Evolutionary conservation across 2,888 invertebrate species (phyloP).

Genomic region (Sesamia inferens): DNA sequence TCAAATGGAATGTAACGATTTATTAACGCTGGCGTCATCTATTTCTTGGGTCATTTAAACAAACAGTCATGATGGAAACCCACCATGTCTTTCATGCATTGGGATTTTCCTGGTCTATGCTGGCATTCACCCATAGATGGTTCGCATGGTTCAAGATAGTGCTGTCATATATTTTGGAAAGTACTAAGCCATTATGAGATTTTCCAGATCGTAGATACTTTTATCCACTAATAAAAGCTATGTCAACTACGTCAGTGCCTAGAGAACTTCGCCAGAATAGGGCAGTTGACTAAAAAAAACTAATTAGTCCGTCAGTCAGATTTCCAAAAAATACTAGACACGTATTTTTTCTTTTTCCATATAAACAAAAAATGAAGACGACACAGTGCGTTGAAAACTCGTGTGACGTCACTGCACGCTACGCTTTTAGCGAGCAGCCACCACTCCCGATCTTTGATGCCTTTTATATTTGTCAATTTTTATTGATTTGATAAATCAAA

Average conservation of each 20-base stretch:
- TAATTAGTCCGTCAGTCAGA: too few species aligned
- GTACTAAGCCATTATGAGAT: background rate
- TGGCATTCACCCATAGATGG: background rate
- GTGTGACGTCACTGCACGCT: too few species aligned
- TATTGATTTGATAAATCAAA: too few species aligned
- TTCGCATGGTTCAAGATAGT: background rate
- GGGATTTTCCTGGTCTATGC: background rate
- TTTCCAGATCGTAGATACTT: background rate
- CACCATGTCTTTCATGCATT: background rate
- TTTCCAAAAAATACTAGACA: too few species aligned
- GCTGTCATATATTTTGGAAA: background rate
- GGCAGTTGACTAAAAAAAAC: too few species aligned
- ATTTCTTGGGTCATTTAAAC: background rate
- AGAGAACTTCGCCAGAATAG: background rate
- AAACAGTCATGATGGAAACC: background rate
- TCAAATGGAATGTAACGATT: slow-evolving; percentile 18
- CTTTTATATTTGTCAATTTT: too few species aligned
- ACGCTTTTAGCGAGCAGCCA: too few species aligned
- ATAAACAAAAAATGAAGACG: too few species aligned
- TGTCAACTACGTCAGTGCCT: background rate
- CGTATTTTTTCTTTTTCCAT: too few species aligned
- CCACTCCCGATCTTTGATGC: too few species aligned
- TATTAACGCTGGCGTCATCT: slow-evolving; percentile 10
- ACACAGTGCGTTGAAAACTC: too few species aligned
- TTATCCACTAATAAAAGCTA: slow-evolving; percentile 3